Percentiles rank a stretch among this genome's conserved stretches.
Conservation (phyloP, 2,888 invertebrate species). For the Drosophila prostipennis region DNA sequence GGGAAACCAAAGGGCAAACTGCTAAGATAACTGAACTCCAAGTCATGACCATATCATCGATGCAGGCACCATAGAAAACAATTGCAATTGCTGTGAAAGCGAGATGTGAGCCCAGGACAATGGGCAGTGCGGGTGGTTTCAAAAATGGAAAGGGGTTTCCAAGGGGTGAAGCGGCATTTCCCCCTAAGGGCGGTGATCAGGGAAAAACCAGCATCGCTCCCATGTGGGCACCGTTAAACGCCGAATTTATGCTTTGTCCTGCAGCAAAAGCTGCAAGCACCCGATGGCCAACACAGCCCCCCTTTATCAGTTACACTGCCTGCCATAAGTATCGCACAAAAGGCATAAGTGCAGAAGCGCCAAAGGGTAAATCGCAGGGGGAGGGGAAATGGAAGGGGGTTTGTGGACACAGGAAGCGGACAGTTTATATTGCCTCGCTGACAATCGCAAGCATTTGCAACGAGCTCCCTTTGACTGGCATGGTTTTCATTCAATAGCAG, state of each 20-base stretch:
- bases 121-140: slow-evolving; percentile 22
- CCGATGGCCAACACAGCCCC: slow-evolving; percentile 34
- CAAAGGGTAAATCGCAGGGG: not conserved
- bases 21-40: slow-evolving; percentile 59
- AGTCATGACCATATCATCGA: slow-evolving; percentile 70
- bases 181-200: not conserved
- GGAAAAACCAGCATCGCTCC: slow-evolving; percentile 13
- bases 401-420: slow-evolving; percentile 23
- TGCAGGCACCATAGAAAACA: slow-evolving; percentile 59
- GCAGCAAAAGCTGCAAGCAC: slow-evolving; percentile 38
- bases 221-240: slow-evolving; percentile 43
- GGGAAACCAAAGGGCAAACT: slow-evolving; percentile 24
- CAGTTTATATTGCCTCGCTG: slow-evolving; percentile 34
- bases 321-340: slow-evolving; percentile 69
- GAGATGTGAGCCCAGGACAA: slow-evolving; percentile 32
- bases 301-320: slow-evolving; percentile 64
- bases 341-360: slow-evolving; percentile 23
- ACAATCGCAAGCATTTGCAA: slow-evolving; percentile 19
- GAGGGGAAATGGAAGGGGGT: not conserved
- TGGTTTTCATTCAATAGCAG: slow-evolving; percentile 1
- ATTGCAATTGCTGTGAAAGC: slow-evolving; percentile 56
- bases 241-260: slow-evolving; percentile 67
- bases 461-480: slow-evolving; percentile 5
- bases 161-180: not conserved
- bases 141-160: slow-evolving; percentile 5